Base-by-base conservation (phyloP, 2,113 vertebrate genomes). In the Myxocyprinus asiaticus region DNA sequence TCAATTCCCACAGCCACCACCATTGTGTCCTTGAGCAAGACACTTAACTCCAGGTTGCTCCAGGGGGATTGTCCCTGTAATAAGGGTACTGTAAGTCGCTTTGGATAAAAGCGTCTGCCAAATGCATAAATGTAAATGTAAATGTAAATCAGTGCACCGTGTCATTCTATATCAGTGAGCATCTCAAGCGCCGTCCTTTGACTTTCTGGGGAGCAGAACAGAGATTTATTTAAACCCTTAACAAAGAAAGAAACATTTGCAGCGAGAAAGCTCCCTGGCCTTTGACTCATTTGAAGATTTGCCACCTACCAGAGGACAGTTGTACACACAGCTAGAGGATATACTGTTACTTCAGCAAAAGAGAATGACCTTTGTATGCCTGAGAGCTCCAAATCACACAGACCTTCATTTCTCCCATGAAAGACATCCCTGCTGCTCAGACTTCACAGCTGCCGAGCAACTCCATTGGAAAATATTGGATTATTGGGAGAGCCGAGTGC, bases 291-390 rank as follows among this genome's bases (percentile, higher is more conserved):
- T 71, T 79, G 62, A 81, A 92, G 92, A 91, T 91, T 76, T 81
- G 76, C 83, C 92, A 92, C 94, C 93, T 89, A 92, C 92, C 89
- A 92, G 90, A 93, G 77, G 84, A 89, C 86, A 91, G 90, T 87
- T 92, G 93, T 95, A 91, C 90, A 93, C 95, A 93, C 95, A 95
- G 95, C 92, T 87, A 94, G 94, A 94, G 87, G 90, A 95, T 93
- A 88, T 90, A 90, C 22, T 33, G 22, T 33, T 1, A 92, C 88
- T 76, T 83, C 87, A 92, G 90, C 91, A 93, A 93, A 91, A 91
- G 91, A 90, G 88, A 92, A 88, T 90, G 91, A 94, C 89, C 92
- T 93, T 86, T 91, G 90, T 85, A 89, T 89, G 89, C 91, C 94
- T 93, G 91, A 90, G 91, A 92, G 88, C 90, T 93, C 86, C 90